Evolutionary conservation across 2,797 vertebrate species (phyloP), one percentile per base, ranked within the genome.

Genomic region (Clarias fuscus): DNA sequence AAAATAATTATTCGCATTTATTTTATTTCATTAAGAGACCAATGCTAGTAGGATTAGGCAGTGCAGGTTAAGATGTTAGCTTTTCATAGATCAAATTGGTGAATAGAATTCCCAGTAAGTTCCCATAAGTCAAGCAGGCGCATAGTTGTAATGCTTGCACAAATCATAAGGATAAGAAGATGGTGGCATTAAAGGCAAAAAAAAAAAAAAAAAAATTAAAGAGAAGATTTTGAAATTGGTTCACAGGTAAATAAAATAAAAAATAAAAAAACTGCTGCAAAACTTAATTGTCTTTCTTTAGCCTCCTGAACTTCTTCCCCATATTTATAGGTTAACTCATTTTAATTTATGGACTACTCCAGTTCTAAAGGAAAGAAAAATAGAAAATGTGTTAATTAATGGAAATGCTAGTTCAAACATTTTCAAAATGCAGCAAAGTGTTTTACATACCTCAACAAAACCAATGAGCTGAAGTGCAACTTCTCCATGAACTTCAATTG

Each of bases 391-490:
- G 22, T 81, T 67, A 81, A 48, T 43, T 43, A 67, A 64, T 65
- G 37, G 8, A 81, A 65, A 24, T 48, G 10, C 33, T 24, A 18
- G 15, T 27, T 18, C 0, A 27, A 67, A 65, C 22, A 48, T 61
- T 61, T 78, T 37, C 2, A 37, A 78, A 30, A 37, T 37, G 30
- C 27, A 40, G 33, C 24, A 59, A 33, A 33, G 7, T 59, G 15
- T 0, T 24, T 68, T 24, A 70, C 77, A 77, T 76, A 88, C 87
- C n/a, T 86, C 59, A 68, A 76, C 17, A 62, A 81, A 88, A 4
- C 82, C 87, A 81, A 81, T 48, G 10, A 81, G 11, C 20, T 78
- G 62, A 3, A 86, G 1, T 4, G 22, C 20, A 61, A 81, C 18
- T 7, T 76, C 3, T 84, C 84, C 82, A 17, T 0, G 0, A 24